Base-by-base conservation (phyloP, 2,888 invertebrate species). In the Ornithoptera priamus region DNA sequence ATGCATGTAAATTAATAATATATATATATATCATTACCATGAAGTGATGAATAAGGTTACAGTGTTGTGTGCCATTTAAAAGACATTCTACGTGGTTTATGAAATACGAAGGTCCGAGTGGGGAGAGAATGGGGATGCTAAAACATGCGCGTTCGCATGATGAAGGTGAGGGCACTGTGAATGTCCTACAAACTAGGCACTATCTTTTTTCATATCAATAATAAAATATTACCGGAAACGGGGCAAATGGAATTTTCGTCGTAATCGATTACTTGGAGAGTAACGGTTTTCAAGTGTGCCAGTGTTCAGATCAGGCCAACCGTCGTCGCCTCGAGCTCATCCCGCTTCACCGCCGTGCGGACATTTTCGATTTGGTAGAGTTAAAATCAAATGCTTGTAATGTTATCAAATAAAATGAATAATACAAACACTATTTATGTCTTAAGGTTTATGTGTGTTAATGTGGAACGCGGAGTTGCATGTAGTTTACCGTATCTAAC, bases 401-500 rank as follows among this genome's bases (percentile, higher is more conserved):
- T 81, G 79, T 82, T 87, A 15, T 15, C 86, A 85, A 85, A 39
- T 10, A 39, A 10, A 39, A 39, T 7, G 1, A 39, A 85, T 30
- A 30, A 30, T 30, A 30, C 30, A 30, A 30, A 30, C 88, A 90
- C 86, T 89, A 89, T 88, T 82, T 88, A 87, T 83, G 75, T 85
- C 69, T 53, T 90, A 89, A 89, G 85, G 72, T 82, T 6, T 90
- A 89, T 84, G 81, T 84, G 81, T 85, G 85, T 81, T 88, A 89
- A 83, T 76, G 79, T 86, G 85, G 84, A 83, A 82, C 82, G 76
- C 83, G 82, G 78, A 85, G 85, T 85, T 87, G 89, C 85, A 81
- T 81, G 85, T 85, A 87, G 82, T 84, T 83, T 6, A 39, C 39
- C 10, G 39, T 39, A 39, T 39, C 10, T 53, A 18, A 53, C 77